phyloP scores from a whole-genome alignment of 1,140 invertebrate genomes.

The Dinoponera quadriceps region DNA sequence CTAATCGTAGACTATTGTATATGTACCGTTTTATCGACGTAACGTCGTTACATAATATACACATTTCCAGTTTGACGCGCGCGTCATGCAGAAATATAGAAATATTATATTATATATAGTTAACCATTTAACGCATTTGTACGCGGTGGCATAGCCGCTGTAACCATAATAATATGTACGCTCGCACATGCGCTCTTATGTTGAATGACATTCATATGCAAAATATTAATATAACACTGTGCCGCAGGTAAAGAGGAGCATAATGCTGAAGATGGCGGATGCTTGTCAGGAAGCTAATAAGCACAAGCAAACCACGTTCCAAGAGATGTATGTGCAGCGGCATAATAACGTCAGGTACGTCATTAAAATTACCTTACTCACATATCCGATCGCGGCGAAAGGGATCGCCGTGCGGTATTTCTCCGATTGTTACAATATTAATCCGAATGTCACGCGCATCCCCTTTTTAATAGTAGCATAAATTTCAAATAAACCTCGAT shows the following conservation, averaged over 20 bases:
- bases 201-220: background rate
- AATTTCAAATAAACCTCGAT: slow-evolving; percentile 13
- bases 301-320: slow-evolving; percentile 93
- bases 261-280: slow-evolving; percentile 97
- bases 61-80: slow-evolving; percentile 15
- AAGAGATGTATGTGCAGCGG: slow-evolving; percentile 98
- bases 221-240: slow-evolving; percentile 4
- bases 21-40: slow-evolving; percentile 2
- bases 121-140: background rate
- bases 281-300: slow-evolving; percentile 91
- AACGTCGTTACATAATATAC: background rate
- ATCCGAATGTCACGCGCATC: slow-evolving; percentile 30
- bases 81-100: background rate
- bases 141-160: background rate
- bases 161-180: background rate
- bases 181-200: background rate
- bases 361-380: background rate
- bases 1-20: slow-evolving; percentile 3
- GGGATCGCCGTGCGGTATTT: background rate
- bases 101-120: slow-evolving; percentile 3
- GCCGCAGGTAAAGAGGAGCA: slow-evolving; percentile 94
- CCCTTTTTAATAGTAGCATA: background rate
- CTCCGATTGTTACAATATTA: slow-evolving; percentile 42
- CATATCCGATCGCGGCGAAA: background rate
- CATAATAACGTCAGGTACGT: slow-evolving; percentile 96